Evolutionary conservation across 1,140 invertebrate species (phyloP).

Genomic region (Listronotus oregonensis): DNA sequence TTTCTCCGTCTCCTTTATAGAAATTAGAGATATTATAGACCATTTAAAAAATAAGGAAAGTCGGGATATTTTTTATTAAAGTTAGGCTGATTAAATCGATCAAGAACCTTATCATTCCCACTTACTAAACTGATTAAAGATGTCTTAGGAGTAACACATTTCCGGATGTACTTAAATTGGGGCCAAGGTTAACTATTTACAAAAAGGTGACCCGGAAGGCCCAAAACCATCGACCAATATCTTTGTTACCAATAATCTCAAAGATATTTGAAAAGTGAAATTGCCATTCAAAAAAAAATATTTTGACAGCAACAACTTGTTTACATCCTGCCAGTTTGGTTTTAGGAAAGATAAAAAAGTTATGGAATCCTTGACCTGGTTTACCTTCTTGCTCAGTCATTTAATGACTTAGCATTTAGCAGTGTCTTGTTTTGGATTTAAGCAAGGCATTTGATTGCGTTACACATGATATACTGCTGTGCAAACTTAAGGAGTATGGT

Average conservation of each 20-base stretch:
- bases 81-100: background rate
- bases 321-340: background rate
- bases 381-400: background rate
- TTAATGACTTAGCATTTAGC: background rate
- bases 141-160: background rate
- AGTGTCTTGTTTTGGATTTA: background rate
- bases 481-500: background rate
- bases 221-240: slow-evolving; percentile 3
- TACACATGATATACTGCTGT: background rate
- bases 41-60: slow-evolving; percentile 3
- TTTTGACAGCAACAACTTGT: background rate
- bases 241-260: background rate
- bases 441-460: background rate
- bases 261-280: slow-evolving; percentile 1
- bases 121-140: slow-evolving; percentile 4
- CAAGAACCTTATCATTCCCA: slow-evolving; percentile 1
- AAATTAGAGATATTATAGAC: slow-evolving; percentile 3
- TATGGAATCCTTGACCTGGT: background rate
- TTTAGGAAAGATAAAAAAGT: background rate
- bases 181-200: background rate
- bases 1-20: background rate
- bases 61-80: background rate
- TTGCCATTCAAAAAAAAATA: background rate
- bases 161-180: background rate
- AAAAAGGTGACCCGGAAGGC: background rate